Conservation (phyloP, 2,113 vertebrate species). For the Nyctibius bracteatus region DNA sequence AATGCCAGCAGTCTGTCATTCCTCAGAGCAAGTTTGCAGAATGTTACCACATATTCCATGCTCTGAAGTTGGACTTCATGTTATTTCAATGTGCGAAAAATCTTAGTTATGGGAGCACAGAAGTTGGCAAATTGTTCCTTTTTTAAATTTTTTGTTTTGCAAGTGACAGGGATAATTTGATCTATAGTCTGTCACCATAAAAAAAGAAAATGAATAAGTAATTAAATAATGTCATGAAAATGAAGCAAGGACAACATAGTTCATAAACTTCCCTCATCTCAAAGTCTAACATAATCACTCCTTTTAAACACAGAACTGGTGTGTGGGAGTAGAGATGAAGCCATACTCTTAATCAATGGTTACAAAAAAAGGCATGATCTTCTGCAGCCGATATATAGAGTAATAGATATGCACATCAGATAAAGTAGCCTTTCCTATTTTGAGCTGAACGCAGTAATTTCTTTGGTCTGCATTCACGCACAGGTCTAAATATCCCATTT, state of each 20-base stretch:
- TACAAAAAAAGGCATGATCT: neutral
- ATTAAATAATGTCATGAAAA: neutral
- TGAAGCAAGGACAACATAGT: neutral
- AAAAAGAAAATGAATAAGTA: neutral
- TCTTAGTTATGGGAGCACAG: neutral
- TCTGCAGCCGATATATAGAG: neutral
- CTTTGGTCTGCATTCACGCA: neutral
- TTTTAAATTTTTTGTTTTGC: neutral
- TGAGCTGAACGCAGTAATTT: neutral
- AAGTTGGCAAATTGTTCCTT: neutral
- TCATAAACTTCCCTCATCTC: neutral
- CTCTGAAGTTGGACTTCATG: neutral
- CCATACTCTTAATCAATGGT: neutral
- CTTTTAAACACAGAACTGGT: neutral
- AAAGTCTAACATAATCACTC: neutral
- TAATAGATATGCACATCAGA: neutral
- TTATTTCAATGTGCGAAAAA: neutral
- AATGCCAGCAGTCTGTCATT: neutral
- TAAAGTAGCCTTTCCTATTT: neutral
- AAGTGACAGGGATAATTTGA: neutral
- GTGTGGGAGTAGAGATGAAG: neutral
- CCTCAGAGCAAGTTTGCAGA: neutral
- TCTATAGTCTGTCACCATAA: neutral
- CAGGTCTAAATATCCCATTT: neutral
- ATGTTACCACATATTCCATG: neutral